phyloP scores from a whole-genome alignment of 2,888 invertebrate genomes.

The Nomada hirtipes region DNA sequence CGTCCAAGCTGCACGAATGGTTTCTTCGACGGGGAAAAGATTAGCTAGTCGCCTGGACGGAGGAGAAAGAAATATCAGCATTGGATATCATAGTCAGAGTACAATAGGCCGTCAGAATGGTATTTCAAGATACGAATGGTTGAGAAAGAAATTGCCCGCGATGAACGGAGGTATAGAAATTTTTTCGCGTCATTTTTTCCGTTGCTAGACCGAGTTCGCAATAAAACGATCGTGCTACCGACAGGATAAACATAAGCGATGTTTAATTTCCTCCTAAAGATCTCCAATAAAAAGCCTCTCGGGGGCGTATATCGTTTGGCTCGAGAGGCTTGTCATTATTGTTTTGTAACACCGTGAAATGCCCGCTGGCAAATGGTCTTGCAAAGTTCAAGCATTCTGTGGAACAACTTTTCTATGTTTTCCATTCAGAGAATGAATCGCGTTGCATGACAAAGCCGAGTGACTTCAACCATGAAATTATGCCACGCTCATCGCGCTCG shows the following conservation, averaged over 20 bases:
- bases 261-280: slow-evolving; percentile 9
- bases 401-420: neutral
- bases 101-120: neutral
- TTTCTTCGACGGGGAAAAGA: neutral
- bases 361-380: neutral
- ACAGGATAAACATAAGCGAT: neutral
- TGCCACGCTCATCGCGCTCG: neutral
- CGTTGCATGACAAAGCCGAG: neutral
- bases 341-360: neutral
- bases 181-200: neutral
- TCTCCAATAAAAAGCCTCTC: neutral
- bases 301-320: neutral
- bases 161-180: slow-evolving; percentile 21
- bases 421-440: neutral
- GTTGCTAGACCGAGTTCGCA: neutral
- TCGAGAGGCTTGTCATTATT: neutral
- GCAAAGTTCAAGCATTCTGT: neutral
- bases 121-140: slow-evolving; percentile 5
- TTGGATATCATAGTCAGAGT: neutral
- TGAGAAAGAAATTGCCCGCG: neutral
- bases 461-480: neutral
- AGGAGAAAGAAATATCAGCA: neutral
- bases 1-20: neutral
- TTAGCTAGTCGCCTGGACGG: neutral
- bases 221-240: slow-evolving; percentile 3